Conservation (phyloP, 2,113 vertebrate genomes). For the Sclerurus mexicanus region DNA sequence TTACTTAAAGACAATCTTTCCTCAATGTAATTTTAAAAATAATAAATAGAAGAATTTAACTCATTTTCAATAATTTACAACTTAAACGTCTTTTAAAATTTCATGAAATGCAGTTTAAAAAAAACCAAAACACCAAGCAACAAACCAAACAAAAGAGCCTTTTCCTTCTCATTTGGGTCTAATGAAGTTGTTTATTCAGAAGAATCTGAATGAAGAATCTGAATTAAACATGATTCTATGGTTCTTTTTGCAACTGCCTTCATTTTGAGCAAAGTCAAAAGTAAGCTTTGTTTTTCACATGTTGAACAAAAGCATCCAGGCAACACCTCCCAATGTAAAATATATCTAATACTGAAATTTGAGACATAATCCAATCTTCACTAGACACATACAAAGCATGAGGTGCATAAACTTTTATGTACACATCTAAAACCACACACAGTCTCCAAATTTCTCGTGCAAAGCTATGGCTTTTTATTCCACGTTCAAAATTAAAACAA, state of each 20-base stretch:
- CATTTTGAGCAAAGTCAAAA: background rate
- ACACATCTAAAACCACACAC: background rate
- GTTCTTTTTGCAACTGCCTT: background rate
- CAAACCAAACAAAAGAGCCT: background rate
- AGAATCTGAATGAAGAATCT: background rate
- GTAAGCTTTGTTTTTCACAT: background rate
- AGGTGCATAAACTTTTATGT: background rate
- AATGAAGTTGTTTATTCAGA: background rate
- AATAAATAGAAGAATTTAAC: background rate
- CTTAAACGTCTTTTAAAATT: background rate
- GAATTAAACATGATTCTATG: background rate
- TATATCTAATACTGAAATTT: background rate
- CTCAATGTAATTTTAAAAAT: background rate
- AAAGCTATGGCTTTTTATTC: background rate
- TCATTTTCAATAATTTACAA: background rate
- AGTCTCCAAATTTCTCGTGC: background rate
- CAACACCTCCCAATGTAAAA: background rate
- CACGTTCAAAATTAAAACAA: background rate
- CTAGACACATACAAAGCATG: background rate
- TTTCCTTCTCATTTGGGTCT: background rate
- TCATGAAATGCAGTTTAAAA: background rate
- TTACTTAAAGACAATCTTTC: background rate
- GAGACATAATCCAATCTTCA: background rate
- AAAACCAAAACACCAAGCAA: no score
- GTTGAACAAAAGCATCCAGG: background rate